Evolutionary conservation across 1,140 invertebrate genomes (phyloP), one percentile per base, ranked within the genome.

Genomic region (Bombus vancouverensis): DNA sequence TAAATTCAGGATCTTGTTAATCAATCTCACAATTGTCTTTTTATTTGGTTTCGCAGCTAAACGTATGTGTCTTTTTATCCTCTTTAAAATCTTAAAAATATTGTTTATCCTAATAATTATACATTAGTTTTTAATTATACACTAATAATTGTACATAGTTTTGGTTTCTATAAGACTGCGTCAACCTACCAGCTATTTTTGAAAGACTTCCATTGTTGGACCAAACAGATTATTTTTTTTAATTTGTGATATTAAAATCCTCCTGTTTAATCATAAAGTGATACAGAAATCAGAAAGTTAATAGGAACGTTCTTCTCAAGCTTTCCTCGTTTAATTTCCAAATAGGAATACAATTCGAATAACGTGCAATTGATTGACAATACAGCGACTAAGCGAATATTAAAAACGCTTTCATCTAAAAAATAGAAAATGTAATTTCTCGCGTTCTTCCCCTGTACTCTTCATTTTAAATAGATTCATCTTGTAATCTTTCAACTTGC

Each of bases 371-470:
- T 59, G 25, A 59, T 59, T 3, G 57, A 59, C 57, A 6, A 59
- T 59, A 28, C 6, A 62, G 9, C 25, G 25, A 59, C 6, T 47
- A 47, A 6, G 47, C 47, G 47, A 62, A 62, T 13, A n/a, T 62
- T 62, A 13, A 62, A 62, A 62, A 3, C 4, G 59, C 12, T n/a
- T 13, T n/a, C 59, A n/a, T n/a, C 28, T n/a, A 62, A 62, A n/a
- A 59, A n/a, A 62, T 12, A 62, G 28, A n/a, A 62, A 28, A 62
- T 12, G 28, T 12, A 62, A 62, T n/a, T n/a, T 59, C 59, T 62
- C 22, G 28, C n/a, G 10, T 13, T 62, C 10, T n/a, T n/a, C 0
- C 10, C 28, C 2, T n/a, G 28, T n/a, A n/a, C 12, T n/a, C 28
- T 62, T 62, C n/a, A 22, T 73, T 47, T 73, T 22, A 25, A 47